Evolutionary conservation across 2,113 vertebrate genomes (phyloP).

Genomic region (Phyllostomus hastatus): DNA sequence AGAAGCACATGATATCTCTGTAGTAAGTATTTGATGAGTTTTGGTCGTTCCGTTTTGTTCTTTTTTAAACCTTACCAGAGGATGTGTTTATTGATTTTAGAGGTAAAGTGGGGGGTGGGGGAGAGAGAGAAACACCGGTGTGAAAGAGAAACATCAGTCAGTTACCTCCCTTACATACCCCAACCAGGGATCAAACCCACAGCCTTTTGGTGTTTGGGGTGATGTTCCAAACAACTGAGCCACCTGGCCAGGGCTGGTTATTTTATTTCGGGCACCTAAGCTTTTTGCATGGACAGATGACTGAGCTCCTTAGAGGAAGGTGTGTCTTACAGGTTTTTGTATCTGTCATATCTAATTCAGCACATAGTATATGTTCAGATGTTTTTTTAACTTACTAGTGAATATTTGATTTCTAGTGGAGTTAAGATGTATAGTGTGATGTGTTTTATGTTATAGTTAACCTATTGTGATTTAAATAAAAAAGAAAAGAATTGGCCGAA

Average conservation of each 20-base stretch:
- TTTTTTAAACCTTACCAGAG: too few relatives aligned
- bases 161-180: too few relatives aligned
- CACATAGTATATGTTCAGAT: neutral
- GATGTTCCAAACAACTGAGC: too few relatives aligned
- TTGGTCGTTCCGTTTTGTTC: neutral
- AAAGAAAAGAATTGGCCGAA: neutral
- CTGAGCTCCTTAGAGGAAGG: neutral
- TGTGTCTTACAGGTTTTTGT: neutral
- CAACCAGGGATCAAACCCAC: too few relatives aligned
- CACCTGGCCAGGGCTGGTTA: neutral
- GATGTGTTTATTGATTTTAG: too few relatives aligned
- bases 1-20: neutral
- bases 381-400: neutral
- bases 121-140: too few relatives aligned
- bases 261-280: neutral
- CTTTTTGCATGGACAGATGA: neutral
- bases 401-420: neutral
- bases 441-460: neutral
- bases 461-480: neutral
- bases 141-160: too few relatives aligned
- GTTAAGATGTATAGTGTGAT: neutral
- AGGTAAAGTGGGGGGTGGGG: too few relatives aligned
- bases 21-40: neutral
- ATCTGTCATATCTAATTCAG: neutral
- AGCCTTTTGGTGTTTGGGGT: too few relatives aligned